phyloP scores from a whole-genome alignment of 2,888 invertebrate species.

The Sphecodes monilicornis region DNA sequence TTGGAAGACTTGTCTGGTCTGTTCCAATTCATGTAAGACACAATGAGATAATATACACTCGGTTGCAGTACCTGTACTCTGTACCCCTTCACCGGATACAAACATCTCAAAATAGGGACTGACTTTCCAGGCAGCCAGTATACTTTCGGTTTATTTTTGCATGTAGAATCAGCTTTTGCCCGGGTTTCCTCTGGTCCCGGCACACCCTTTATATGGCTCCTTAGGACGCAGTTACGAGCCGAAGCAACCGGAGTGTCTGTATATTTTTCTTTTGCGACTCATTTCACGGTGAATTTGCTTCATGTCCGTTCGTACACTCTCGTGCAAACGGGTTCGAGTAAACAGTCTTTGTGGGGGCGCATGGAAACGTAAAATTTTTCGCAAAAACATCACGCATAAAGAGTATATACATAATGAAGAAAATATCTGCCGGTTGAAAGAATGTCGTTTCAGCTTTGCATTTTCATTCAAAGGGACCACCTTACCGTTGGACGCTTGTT shows the following conservation, averaged over 20 bases:
- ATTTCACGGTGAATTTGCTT: conserved; percentile 33
- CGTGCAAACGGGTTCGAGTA: conserved; percentile 5
- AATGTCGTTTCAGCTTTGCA: not conserved
- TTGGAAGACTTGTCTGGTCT: not conserved
- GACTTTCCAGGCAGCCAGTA: not conserved
- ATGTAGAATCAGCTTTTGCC: not conserved
- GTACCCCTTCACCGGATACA: not conserved
- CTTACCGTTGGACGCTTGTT: not conserved
- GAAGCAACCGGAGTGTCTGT: conserved; percentile 33
- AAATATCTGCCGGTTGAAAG: not conserved
- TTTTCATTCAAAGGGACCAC: not conserved
- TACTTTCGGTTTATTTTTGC: not conserved
- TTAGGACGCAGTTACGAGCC: conserved; percentile 39
- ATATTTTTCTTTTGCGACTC: conserved; percentile 40
- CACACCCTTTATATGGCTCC: conserved; percentile 43
- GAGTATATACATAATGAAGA: not conserved
- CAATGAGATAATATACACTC: conserved; percentile 2
- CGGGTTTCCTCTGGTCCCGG: not conserved
- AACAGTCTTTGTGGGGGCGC: conserved; percentile 18
- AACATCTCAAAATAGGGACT: not conserved
- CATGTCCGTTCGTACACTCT: conserved; percentile 27
- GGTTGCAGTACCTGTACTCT: not conserved
- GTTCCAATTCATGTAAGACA: not conserved
- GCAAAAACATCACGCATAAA: not conserved
- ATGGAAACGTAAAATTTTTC: not conserved